Evolutionary conservation across 2,113 vertebrate species (phyloP), one percentile per base, ranked within the genome.

Genomic region (Camelus bactrianus): DNA sequence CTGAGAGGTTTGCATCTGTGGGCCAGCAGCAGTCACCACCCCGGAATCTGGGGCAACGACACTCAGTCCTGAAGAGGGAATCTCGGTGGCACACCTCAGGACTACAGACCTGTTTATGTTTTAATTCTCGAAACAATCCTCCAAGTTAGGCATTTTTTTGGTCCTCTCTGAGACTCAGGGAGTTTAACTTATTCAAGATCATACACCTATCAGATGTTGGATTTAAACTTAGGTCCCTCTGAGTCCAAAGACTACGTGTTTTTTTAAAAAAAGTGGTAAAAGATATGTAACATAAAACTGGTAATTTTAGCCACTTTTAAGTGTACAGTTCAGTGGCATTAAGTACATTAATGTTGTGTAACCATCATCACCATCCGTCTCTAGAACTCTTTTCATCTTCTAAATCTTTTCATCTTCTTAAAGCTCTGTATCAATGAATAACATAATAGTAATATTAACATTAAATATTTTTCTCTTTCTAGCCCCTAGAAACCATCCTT

Each of bases 121-220:
- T 89, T 38, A 48, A 22, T 73, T 64, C 32, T 95, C 79, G n/a
- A 13, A 65, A 32, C 30, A 28, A 0, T 46, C 13, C 60, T 89
- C 38, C 48, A 54, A 56, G 13, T 8, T 26, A 20, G 60, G 46
- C n/a, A 52, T 52, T 85, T 82, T 54, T 12, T 54, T 69, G 46
- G 46, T 70, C 69, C 11, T 62, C 73, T 73, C 32, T 28, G 75
- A 75, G 86, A 73, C 15, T 38, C 13, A 30, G 48, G 64, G 19
- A 82, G 17, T 32, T 81, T 64, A 64, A 50, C 35, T 52, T 81
- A 35, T 72, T 94, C 20, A 64, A 91, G 38, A 42, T 86, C 84
- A 86, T 5, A 32, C 26, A 54, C 13, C 0, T 1, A 32, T n/a
- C 28, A 89, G 5, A 72, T 22, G 11, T 11, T 9, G 0, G 9